Base-by-base conservation (phyloP, 2,888 invertebrate species). In the Lysandra bellargus region DNA sequence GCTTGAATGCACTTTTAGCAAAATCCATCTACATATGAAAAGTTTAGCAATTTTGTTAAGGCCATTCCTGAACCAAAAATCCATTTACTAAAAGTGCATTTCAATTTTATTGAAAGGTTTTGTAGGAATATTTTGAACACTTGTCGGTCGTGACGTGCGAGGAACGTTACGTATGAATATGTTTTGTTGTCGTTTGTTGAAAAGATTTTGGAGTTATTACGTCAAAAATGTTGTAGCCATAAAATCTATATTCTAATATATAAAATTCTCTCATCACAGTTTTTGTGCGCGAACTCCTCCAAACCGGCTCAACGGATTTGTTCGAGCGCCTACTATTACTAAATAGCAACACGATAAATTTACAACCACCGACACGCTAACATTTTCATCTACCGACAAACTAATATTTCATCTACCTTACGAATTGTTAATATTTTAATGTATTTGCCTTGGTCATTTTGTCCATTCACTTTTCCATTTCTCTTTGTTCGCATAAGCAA, bases 61-160 rank as follows among this genome's bases (percentile, higher is more conserved):
- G 64, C 4, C 30, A 33, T 30, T 64, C 12, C 64, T 30, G 64
- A 30, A 64, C 30, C 64, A 64, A 64, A 64, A 64, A 64, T 64
- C 30, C 64, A 30, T 30, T 64, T 40, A 40, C 37, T 17, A 40
- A 40, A 73, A 73, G n/a, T 73, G 37, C n/a, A 73, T 73, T 73
- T 73, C 73, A n/a, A 37, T 40, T 73, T 73, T 73, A 73, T 73
- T 73, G 73, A 73, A 73, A 73, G n/a, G 40, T 73, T 73, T 73
- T 73, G 73, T 73, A 2, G 6, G 73, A 73, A 6, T 73, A 73
- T 73, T 73, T 73, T 73, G 17, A 73, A 73, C 73, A 73, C n/a
- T 73, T 40, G 73, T 73, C 73, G 64, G 12, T 64, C 9, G 37
- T 40, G 73, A 37, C 73, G 73, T 0, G 17, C 73, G 17, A 2